Base-by-base conservation (phyloP, 2,888 invertebrate species). In the Slavum lentiscoides region DNA sequence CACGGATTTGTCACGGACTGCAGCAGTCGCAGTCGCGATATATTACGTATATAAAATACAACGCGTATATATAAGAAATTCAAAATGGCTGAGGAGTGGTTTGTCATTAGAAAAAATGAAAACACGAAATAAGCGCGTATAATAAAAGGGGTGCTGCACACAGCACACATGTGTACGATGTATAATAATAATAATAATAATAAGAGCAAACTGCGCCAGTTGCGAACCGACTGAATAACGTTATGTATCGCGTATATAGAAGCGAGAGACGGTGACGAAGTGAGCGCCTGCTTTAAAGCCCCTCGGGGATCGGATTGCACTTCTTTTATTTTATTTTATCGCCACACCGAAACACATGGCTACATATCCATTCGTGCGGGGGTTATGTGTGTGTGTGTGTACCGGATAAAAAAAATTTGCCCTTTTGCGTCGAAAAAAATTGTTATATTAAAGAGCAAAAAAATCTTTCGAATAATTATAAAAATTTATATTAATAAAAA, bases 241-340 rank as follows among this genome's bases (percentile, higher is more conserved):
- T 58, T 11, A 17, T 23, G 39, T 30, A 49, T 3, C 15, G 15
- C 13, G 49, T 3, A 13, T 1, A 13, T 3, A 13, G 49, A 13
- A 49, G 49, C 3, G 49, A 13, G 49, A 43, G 49, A 49, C 13
- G 49, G 49, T 9, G 49, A 37, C 55, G 8, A 58, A 58, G 39
- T 21, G 70, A 70, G 58, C 58, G 39, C 53, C 49, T 30, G 19
- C 23, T 58, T 74, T 53, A 75, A 43, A 77, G 61, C 69, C 77
- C 77, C 77, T 77, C 69, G 19, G 77, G 77, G 77, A 77, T 77
- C 77, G 77, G 70, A 70, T 77, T 77, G 77, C 77, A 69, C 70
- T 77, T 70, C 69, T 70, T 74, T 55, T 39, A 37, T 55, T 55
- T 43, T 9, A 49, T 66, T 76, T 77, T 77, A 70, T 77, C 77